These are phyloP conservation scores for Nephrotoma guestfalica DNA, from an alignment of 2,888 invertebrate genomes.

Conservation along the genomic window DNA sequence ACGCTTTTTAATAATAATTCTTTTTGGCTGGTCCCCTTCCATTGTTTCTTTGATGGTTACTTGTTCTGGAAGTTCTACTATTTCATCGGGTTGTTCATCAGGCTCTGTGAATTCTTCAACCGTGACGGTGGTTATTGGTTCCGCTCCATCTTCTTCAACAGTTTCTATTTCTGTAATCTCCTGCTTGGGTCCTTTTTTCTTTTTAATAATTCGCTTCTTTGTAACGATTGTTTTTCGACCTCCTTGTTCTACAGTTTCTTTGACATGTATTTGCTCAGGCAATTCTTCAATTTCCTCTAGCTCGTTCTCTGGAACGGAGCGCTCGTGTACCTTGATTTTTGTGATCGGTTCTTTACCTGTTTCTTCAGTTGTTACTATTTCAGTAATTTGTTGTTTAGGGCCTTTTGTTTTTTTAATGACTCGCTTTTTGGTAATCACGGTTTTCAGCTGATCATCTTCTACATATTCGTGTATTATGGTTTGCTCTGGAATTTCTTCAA, in stretches of 20 bases:
- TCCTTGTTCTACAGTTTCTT: conserved; percentile 12
- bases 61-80: conserved; percentile 22
- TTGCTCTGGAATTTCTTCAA: conserved; percentile 24
- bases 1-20: conserved; percentile 21
- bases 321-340: conserved; percentile 19
- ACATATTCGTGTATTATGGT: conserved; percentile 18
- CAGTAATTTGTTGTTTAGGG: conserved; percentile 26
- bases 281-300: conserved; percentile 18
- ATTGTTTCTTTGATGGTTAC: conserved; percentile 25
- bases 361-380: conserved; percentile 27
- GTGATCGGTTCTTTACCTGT: conserved; percentile 24
- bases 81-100: conserved; percentile 14
- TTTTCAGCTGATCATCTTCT: conserved; percentile 19
- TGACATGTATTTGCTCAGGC: conserved; percentile 13
- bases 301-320: conserved; percentile 5
- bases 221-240: conserved; percentile 19
- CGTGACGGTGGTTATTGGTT: conserved; percentile 23
- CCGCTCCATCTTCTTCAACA: conserved; percentile 26
- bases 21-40: conserved; percentile 19
- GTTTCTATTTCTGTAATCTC: conserved; percentile 29
- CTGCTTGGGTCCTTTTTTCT: conserved; percentile 24
- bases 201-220: conserved; percentile 24
- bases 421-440: conserved; percentile 20
- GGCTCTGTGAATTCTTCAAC: conserved; percentile 22
- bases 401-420: conserved; percentile 25